Conservation (phyloP, 2,113 vertebrate species). For the Brevimyrus niger region DNA sequence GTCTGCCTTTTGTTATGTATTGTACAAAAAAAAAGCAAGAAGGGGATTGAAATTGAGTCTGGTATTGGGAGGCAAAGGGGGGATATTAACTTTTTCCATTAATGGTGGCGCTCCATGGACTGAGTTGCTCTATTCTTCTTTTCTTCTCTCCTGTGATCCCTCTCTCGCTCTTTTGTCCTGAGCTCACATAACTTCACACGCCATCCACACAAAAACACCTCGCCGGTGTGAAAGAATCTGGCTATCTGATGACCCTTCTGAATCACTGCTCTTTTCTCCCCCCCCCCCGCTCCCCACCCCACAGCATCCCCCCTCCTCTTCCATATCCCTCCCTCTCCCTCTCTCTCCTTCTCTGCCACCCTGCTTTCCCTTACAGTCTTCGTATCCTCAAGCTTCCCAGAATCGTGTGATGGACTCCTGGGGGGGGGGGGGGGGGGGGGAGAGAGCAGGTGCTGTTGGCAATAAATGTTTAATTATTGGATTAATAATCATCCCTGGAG, state of each 20-base stretch:
- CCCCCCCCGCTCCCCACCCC: slow-evolving; percentile 33
- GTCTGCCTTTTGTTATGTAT: neutral
- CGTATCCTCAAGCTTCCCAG: slow-evolving; percentile 37
- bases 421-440: slow-evolving; percentile 35
- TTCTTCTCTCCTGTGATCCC: slow-evolving; percentile 43
- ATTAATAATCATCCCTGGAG: slow-evolving; percentile 77
- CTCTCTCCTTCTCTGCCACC: slow-evolving; percentile 30
- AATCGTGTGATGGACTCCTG: slow-evolving; percentile 43
- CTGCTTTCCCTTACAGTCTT: slow-evolving; percentile 26
- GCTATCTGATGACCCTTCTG: slow-evolving; percentile 61
- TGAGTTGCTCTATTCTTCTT: slow-evolving; percentile 32
- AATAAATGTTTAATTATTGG: slow-evolving; percentile 86
- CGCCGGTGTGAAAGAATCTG: slow-evolving; percentile 65
- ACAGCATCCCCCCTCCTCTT: slow-evolving; percentile 48
- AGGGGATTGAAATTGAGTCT: neutral
- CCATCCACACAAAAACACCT: slow-evolving; percentile 47
- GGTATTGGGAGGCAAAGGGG: neutral
- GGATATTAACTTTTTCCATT: slow-evolving; percentile 30
- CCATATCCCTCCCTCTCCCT: slow-evolving; percentile 17
- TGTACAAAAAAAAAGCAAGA: neutral
- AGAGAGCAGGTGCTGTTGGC: slow-evolving; percentile 77
- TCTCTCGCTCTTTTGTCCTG: slow-evolving; percentile 57
- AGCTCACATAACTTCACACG: slow-evolving; percentile 69
- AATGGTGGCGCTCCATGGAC: slow-evolving; percentile 6
- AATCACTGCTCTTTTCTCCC: slow-evolving; percentile 55